Evolutionary conservation across 2,113 vertebrate species (phyloP).

Genomic region (Turdus rufiventris): DNA sequence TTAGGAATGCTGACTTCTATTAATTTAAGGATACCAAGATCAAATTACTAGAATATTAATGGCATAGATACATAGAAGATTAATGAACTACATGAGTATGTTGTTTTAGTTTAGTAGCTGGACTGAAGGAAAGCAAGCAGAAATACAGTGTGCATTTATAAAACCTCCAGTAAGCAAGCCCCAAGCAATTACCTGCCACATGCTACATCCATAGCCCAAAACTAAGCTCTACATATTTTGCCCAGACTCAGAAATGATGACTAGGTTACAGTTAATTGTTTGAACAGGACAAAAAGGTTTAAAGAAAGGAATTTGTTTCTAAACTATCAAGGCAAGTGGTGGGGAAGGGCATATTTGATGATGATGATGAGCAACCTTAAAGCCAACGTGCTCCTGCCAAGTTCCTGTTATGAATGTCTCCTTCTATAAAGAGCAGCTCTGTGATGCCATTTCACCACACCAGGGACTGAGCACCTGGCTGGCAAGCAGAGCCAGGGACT

Average conservation of each 20-base stretch:
- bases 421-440: background rate
- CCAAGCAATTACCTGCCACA: no score
- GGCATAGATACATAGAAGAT: background rate
- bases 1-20: slow-evolving; percentile 2
- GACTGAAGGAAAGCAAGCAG: background rate
- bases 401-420: background rate
- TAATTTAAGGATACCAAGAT: slow-evolving; percentile 3
- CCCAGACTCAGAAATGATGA: background rate
- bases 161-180: background rate
- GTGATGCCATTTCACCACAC: background rate
- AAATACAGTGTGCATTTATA: background rate
- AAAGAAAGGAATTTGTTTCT: background rate
- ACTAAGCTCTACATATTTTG: background rate
- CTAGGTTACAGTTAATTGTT: background rate
- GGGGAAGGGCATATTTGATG: background rate
- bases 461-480: background rate
- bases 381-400: background rate
- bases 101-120: background rate
- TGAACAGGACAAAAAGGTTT: background rate
- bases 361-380: background rate
- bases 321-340: background rate
- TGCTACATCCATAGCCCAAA: background rate
- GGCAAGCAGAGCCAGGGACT: background rate
- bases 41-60: slow-evolving; percentile 5
- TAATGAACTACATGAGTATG: background rate